phyloP scores from a whole-genome alignment of 2,797 vertebrate genomes.

The Taeniopygia guttata region DNA sequence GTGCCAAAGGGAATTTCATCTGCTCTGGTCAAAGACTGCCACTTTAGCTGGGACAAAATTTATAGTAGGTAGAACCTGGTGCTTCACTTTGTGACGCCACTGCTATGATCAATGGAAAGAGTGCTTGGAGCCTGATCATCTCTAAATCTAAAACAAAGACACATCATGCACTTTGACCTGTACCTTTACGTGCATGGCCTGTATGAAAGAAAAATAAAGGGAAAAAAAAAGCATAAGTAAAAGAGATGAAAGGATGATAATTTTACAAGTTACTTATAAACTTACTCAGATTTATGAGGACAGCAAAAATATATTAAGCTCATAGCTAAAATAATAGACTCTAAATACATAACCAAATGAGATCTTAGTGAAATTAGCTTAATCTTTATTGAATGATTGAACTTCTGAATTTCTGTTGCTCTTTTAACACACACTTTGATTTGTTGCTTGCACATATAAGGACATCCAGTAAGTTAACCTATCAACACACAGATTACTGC shows the following conservation, averaged over 20 bases:
- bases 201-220: slow-evolving; percentile 85
- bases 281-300: slow-evolving; percentile 13
- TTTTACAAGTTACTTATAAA: slow-evolving; percentile 51
- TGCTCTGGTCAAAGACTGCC: neutral
- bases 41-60: neutral
- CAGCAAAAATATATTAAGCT: neutral
- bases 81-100: slow-evolving; percentile 74
- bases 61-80: neutral
- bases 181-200: slow-evolving; percentile 98
- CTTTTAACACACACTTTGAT: neutral
- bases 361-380: neutral
- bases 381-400: neutral
- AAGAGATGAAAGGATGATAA: slow-evolving; percentile 57
- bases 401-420: neutral
- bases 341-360: neutral
- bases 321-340: neutral
- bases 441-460: neutral
- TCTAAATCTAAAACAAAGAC: slow-evolving; percentile 79
- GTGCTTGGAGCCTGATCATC: slow-evolving; percentile 68
- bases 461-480: neutral
- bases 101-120: slow-evolving; percentile 70
- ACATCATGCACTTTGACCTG: slow-evolving; percentile 87
- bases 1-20: neutral
- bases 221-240: slow-evolving; percentile 69
- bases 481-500: neutral